Base-by-base conservation (phyloP, 2,797 vertebrate genomes). In the Rhinella marina region DNA sequence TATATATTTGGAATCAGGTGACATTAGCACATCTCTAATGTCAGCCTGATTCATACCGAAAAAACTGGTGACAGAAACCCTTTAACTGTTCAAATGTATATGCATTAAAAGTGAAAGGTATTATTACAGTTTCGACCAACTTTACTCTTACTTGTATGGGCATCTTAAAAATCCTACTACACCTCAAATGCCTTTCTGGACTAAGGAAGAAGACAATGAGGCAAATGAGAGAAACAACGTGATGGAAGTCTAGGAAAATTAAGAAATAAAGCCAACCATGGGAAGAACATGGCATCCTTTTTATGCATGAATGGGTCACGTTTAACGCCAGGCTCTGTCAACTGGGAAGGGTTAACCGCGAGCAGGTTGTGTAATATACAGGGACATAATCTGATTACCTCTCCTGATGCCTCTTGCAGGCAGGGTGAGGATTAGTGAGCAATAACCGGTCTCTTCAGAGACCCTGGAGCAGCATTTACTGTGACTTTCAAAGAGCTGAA, bases 371-470 rank as follows among this genome's bases (percentile, higher is more conserved):
- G 70, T 76, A 56, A 88, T 68, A 89, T 88, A 19, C 87, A n/a
- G 29, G 75, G 4, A 75, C 12, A 82, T 87, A 87, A 82, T 73
- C 66, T 54, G 86, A 87, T 82, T 87, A 87, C 68, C 8, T 27
- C 48, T 56, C 48, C 62, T 27, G 57, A 23, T 48, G 80, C 68
- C 81, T 77, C 70, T 76, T 77, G 68, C 81, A 87, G 66, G 80
- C 86, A 82, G 0, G 1, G 0, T 68, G 2, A 3, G 12, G 0
- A 14, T 76, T 81, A 92, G 0, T 0, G 56, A 23, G 7, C 29
- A 62, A 8, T 7, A 62, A 57, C 25, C 0, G 27, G 72, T 19
- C 84, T 27, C 54, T 54, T 70, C 29, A 56, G 11, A 2, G 62
- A 84, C 23, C 32, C n/a, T 23, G 1, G 17, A 29, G 66, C 41